Evolutionary conservation across 2,113 vertebrate species (phyloP), one percentile per base, ranked within the genome.

Genomic region (Petrocephalus microphthalmus): DNA sequence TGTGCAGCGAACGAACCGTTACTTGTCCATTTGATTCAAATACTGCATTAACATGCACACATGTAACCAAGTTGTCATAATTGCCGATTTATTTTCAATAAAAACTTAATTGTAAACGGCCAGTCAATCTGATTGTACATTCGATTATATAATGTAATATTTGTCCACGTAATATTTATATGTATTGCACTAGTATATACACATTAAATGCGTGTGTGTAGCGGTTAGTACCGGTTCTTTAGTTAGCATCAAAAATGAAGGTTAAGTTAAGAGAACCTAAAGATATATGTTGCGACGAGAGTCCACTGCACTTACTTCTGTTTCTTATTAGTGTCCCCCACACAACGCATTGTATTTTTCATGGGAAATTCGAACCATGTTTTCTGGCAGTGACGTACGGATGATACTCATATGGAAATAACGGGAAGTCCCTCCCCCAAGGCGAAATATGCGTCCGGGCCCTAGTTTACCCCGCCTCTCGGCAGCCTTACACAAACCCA

Each of bases 401-500:
- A 56, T 60, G 78, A 88, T 53, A 54, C 22, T 83, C 51, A 54
- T 51, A 89, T 89, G 88, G 49, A 37, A 87, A 89, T 89, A 81
- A 90, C 91, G 91, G 94, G 91, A 94, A 94, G 90, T 94, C 93
- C 95, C 94, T 92, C 90, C 88, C 74, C 53, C 11, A 22, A 25
- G 8, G 37, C 37, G 5, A 13, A 11, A 56, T 22, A 57, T 33
- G 37, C 11, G 52, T 2, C 37, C 78, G 74, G 78, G 87, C n/a
- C 87, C 87, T 64, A 86, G 47, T n/a, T 33, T 11, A n/a, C 19
- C n/a, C 84, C 29, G 15, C 4, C n/a, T 83, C 3, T 25, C 37
- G 45, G 5, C 19, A 4, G 19, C 81, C 22, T 6, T 11, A 11
- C 19, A 25, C 10, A 51, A 22, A 83, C 42, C 20, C 29, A 11